Evolutionary conservation across 2,113 vertebrate species (phyloP).

Genomic region (Brachyhypopomus occidentalis): DNA sequence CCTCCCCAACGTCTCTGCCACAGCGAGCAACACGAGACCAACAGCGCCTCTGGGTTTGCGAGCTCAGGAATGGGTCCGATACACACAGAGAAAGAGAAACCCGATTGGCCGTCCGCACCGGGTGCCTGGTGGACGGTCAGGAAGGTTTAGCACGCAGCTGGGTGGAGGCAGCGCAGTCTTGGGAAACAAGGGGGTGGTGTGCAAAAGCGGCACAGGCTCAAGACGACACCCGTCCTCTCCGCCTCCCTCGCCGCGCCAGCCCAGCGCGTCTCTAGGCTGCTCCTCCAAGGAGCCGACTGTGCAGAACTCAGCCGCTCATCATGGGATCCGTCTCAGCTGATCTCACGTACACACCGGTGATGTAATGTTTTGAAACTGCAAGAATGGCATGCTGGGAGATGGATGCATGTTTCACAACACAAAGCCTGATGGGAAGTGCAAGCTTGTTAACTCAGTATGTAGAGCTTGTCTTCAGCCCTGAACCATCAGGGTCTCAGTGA

Average conservation of each 20-base stretch:
- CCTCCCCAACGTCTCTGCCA: background rate
- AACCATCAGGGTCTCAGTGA: background rate
- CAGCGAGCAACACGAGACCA: background rate
- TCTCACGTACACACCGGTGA: background rate
- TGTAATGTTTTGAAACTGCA: slow-evolving; percentile 27
- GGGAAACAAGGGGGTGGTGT: background rate
- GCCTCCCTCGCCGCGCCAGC: background rate
- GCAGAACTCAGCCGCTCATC: background rate
- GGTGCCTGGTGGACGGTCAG: background rate
- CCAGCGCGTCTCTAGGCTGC: background rate
- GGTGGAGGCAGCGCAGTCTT: background rate
- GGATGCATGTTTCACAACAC: background rate
- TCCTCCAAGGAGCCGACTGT: background rate
- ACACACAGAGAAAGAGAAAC: background rate
- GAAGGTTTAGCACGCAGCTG: background rate
- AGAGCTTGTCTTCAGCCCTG: background rate
- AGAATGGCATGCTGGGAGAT: background rate
- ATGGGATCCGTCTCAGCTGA: slow-evolving; percentile 12
- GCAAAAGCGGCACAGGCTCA: background rate
- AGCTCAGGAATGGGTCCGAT: background rate
- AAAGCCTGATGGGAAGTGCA: slow-evolving; percentile 4
- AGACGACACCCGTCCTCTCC: background rate
- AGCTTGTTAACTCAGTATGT: background rate
- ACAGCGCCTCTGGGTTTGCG: background rate
- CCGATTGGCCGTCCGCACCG: background rate